phyloP scores from a whole-genome alignment of 35 echinoderm and acorn worm species.

The Ophioderma brevispina region DNA sequence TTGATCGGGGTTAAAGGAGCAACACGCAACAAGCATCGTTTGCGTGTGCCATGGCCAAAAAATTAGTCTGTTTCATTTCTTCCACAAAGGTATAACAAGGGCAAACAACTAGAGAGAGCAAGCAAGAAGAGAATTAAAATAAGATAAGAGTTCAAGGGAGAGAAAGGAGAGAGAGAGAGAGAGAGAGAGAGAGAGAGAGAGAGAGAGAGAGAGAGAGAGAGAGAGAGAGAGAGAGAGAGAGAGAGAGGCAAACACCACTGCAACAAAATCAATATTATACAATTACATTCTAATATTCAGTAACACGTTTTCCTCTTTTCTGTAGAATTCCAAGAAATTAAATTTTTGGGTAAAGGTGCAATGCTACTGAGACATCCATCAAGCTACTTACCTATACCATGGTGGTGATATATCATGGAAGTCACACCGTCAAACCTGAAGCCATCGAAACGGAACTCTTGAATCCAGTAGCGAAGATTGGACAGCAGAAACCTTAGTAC shows the following conservation, averaged over 20 bases:
- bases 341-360: too few relatives aligned
- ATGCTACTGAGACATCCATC: neutral
- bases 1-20: too few relatives aligned
- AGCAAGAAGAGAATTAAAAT: neutral
- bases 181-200: too few relatives aligned
- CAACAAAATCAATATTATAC: neutral
- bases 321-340: too few relatives aligned
- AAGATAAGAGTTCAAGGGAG: neutral
- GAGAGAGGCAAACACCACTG: neutral
- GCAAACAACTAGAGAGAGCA: too few relatives aligned
- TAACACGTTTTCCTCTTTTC: too few relatives aligned
- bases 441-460: conserved; percentile 90
- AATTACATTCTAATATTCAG: too few relatives aligned
- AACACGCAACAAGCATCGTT: too few relatives aligned
- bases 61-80: neutral
- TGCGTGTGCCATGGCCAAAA: too few relatives aligned
- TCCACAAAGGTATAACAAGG: neutral
- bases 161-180: neutral
- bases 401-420: conserved; percentile 98
- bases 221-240: neutral
- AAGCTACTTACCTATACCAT: conserved; percentile 86
- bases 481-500: conserved; percentile 89
- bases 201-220: conserved; percentile 10
- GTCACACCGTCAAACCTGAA: conserved; percentile 97
- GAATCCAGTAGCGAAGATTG: conserved; percentile 89